Evolutionary conservation across 2,797 vertebrate species (phyloP).

Genomic region (Periparus ater): DNA sequence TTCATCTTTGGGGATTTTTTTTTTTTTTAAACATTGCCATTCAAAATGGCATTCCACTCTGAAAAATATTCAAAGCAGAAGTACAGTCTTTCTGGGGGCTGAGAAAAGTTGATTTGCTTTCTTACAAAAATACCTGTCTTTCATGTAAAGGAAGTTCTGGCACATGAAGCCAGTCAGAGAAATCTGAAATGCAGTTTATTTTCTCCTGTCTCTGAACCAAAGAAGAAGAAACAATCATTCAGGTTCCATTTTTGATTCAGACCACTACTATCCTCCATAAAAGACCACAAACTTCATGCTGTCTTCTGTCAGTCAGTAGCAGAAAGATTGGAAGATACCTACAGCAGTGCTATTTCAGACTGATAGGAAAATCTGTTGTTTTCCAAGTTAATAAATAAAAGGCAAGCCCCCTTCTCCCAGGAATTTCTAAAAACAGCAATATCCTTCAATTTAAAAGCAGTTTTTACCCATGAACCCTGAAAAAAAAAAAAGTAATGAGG

Average conservation of each 20-base stretch:
- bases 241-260: not conserved
- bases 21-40: not conserved
- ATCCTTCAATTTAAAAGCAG: not conserved
- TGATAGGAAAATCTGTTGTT: not conserved
- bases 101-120: not conserved
- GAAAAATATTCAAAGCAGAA: not conserved
- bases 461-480: fast-evolving
- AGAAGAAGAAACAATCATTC: not conserved
- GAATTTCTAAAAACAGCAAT: not conserved
- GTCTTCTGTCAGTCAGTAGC: not conserved
- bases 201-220: not conserved
- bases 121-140: not conserved
- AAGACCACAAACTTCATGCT: not conserved
- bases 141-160: not conserved
- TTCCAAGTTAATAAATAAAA: not conserved
- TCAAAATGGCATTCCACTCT: not conserved
- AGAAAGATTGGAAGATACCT: not conserved
- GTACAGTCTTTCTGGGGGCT: not conserved
- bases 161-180: not conserved
- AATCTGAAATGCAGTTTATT: not conserved
- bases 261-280: not conserved
- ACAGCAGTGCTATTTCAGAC: not conserved
- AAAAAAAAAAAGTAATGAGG: not conserved
- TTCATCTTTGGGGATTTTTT: not conserved
- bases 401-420: not conserved